Evolutionary conservation across 1,140 invertebrate genomes (phyloP).

Genomic region (Bacillus rossius): DNA sequence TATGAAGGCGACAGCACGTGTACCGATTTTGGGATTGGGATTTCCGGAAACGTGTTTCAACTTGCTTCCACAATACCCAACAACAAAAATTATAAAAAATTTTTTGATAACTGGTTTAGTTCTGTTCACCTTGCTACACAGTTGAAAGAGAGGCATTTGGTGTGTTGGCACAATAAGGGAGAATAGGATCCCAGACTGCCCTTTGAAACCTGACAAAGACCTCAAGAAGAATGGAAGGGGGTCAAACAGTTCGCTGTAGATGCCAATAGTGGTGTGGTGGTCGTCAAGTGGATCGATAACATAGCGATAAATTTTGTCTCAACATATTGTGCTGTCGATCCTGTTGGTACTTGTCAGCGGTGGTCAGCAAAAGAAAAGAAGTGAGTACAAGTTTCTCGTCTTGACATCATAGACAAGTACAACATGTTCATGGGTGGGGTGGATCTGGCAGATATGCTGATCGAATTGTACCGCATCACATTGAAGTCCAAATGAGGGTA

Average conservation of each 20-base stretch:
- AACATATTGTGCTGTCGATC: slow-evolving; percentile 34
- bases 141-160: background rate
- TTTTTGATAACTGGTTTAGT: slow-evolving; percentile 13
- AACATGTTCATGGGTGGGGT: no score
- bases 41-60: background rate
- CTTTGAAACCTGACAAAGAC: slow-evolving; percentile 28
- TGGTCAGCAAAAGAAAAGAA: slow-evolving; percentile 29
- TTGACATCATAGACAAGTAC: slow-evolving; percentile 39
- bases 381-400: slow-evolving; percentile 35
- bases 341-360: slow-evolving; percentile 29
- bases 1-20: slow-evolving; percentile 17
- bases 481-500: slow-evolving; percentile 42
- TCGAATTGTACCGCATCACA: slow-evolving; percentile 33
- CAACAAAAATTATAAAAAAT: background rate
- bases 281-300: slow-evolving; percentile 42
- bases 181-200: background rate
- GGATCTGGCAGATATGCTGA: slow-evolving; percentile 43
- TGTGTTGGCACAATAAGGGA: background rate
- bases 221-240: slow-evolving; percentile 37
- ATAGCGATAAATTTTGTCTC: slow-evolving; percentile 40
- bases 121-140: background rate
- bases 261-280: slow-evolving; percentile 22
- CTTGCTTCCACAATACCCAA: background rate
- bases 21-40: background rate
- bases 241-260: slow-evolving; percentile 20